phyloP scores from a whole-genome alignment of 2,113 vertebrate species.

The Struthidea cinerea region DNA sequence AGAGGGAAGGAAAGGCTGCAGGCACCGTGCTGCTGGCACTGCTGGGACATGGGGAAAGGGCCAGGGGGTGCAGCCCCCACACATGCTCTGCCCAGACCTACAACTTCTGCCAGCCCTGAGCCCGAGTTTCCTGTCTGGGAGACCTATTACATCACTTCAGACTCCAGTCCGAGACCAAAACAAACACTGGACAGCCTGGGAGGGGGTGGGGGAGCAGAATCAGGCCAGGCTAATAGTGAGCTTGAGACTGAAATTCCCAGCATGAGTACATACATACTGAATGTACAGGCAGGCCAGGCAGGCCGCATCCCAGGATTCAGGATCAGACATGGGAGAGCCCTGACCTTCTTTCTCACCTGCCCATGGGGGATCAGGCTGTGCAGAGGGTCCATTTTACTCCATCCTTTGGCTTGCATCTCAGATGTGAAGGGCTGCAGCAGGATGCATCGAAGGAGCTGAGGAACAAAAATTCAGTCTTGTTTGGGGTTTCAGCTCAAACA shows the following conservation, averaged over 20 bases:
- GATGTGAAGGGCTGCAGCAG: not conserved
- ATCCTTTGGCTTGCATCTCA: not conserved
- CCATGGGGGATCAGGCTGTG: not conserved
- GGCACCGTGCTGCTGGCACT: fast-evolving
- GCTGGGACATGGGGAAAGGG: not conserved
- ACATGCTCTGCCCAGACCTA: not conserved
- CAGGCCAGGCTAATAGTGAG: not conserved
- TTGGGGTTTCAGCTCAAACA: not conserved
- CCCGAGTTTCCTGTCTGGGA: fast-evolving
- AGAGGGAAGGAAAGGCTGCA: not conserved
- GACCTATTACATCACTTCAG: not conserved
- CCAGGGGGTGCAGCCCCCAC: not conserved
- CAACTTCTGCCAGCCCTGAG: not conserved
- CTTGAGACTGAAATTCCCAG: not conserved
- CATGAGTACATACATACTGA: too few relatives aligned
- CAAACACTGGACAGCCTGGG: not conserved
- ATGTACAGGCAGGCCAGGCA: not conserved
- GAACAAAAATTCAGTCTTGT: not conserved
- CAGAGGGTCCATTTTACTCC: not conserved
- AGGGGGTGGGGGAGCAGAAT: not conserved
- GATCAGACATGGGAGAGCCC: not conserved
- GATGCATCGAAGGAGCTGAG: not conserved
- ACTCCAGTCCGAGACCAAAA: not conserved
- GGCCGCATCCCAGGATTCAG: not conserved
- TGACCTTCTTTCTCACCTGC: not conserved